Conservation (phyloP, 2,113 vertebrate species). For the Myodes glareolus region DNA sequence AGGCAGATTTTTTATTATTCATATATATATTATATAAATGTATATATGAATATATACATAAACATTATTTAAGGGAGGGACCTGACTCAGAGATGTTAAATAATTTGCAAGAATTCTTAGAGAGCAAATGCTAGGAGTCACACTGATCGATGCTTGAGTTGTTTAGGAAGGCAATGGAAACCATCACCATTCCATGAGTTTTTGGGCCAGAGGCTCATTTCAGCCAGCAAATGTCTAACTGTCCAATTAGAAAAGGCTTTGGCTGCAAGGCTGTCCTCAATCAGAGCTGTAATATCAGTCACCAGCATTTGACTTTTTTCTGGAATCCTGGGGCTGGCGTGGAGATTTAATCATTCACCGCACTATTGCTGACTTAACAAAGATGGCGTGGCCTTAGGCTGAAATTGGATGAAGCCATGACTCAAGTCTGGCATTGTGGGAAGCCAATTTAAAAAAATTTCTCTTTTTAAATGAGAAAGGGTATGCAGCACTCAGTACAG, state of each 20-base stretch:
- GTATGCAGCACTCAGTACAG: neutral
- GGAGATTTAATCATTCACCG: conserved; percentile 49
- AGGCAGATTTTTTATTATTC: neutral
- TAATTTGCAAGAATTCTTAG: neutral
- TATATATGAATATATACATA: accelerated
- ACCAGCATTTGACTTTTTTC: neutral
- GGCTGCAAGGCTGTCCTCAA: neutral
- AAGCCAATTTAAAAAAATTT: too few species aligned
- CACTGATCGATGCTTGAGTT: neutral
- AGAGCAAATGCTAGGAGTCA: neutral
- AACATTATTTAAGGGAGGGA: neutral
- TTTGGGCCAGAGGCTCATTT: neutral
- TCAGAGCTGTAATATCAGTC: neutral
- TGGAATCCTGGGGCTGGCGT: neutral
- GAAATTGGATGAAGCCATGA: neutral
- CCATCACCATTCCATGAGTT: neutral
- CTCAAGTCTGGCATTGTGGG: conserved; percentile 1
- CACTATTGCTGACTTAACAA: neutral
- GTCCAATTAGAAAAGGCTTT: neutral
- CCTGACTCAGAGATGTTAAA: neutral
- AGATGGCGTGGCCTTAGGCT: neutral
- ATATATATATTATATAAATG: too few species aligned
- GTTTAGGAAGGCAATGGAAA: neutral
- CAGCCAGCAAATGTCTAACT: neutral
- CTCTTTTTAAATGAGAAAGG: neutral